Base-by-base conservation (phyloP, 2,888 invertebrate species). In the Mimachlamys varia region DNA sequence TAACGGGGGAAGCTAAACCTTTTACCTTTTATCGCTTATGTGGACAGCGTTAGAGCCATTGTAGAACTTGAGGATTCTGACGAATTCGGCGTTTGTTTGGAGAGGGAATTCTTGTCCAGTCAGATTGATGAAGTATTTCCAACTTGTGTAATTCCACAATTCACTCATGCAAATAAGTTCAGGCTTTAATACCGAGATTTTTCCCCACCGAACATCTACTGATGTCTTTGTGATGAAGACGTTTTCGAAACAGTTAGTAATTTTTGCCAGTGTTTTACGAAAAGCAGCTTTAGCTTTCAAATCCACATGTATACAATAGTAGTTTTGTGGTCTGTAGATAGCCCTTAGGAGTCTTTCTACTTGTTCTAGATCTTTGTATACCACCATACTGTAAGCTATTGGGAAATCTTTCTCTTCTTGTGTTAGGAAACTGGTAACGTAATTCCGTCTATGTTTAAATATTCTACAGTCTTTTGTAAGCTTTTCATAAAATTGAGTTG, bases 111-210 rank as follows among this genome's bases (percentile, higher is more conserved):
- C 96, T 89, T 95, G 95, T 0, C 95, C 96, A 0, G 95, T 95
- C 62, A 96, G 92, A 90, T 96, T 96, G 49, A 96, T 95, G 89
- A 96, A 95, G 90, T 96, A 96, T 89, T 94, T 94, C 96, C 96
- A 96, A 38, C 89, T 92, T 50, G 90, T 92, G 90, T 92, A 92
- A 38, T 92, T 89, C 49, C 94, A 37, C 13, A 95, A 90, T 58
- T 95, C 95, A 19, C 92, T 55, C 92, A 96, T 93, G 91, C 96
- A 96, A 27, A 92, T 92, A 58, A 96, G 91, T 89, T 95, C 95
- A 2, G 96, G 95, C 49, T 94, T 90, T 5, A 96, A 89, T 4
- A 95, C 95, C 15, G 94, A 92, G 88, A 95, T 93, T 53, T 93
- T 92, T 0, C 95, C 96, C 95, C 96, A 96, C 17, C 89, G 91